Percentiles rank a stretch among this genome's conserved stretches.
Evolutionary conservation across 2,113 vertebrate species (phyloP).

Genomic region (Stegastes partitus): DNA sequence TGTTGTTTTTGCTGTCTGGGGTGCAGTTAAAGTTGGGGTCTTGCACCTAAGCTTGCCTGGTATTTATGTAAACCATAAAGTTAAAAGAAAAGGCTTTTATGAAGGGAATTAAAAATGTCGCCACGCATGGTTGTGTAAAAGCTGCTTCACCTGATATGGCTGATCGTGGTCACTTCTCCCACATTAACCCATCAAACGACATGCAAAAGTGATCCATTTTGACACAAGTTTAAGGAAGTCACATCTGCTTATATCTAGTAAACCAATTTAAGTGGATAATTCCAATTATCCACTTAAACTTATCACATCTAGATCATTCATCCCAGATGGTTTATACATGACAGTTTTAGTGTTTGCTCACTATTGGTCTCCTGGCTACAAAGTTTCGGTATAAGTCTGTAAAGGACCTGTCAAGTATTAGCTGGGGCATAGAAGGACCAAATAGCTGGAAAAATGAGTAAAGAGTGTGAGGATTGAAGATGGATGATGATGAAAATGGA

Average conservation of each 20-base stretch:
- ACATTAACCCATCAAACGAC: conserved; percentile 28
- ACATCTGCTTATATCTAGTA: conserved; percentile 22
- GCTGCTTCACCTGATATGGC: conserved; percentile 17
- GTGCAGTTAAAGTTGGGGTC: conserved; percentile 8
- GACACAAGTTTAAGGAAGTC: conserved; percentile 40
- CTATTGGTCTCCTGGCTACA: conserved; percentile 29
- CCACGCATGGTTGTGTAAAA: conserved; percentile 3
- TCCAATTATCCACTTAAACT: conserved; percentile 66
- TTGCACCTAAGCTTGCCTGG: not conserved
- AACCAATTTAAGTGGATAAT: conserved; percentile 54
- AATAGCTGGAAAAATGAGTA: conserved; percentile 41
- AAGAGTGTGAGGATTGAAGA: conserved; percentile 38
- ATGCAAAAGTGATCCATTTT: conserved; percentile 46
- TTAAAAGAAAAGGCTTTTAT: not conserved
- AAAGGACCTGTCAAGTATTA: conserved; percentile 32
- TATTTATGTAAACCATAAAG: conserved; percentile 9
- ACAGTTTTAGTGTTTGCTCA: conserved; percentile 48
- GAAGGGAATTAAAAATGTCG: not conserved
- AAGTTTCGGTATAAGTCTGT: conserved; percentile 11
- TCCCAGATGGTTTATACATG: conserved; percentile 49
- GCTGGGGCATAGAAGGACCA: conserved; percentile 14
- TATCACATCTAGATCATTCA: conserved; percentile 64
- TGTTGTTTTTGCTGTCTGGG: conserved; percentile 22
- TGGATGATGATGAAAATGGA: conserved; percentile 47
- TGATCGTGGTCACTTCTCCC: conserved; percentile 15